Evolutionary conservation across 2,888 invertebrate genomes (phyloP), one percentile per base, ranked within the genome.

Genomic region (Leucozona laternaria): DNA sequence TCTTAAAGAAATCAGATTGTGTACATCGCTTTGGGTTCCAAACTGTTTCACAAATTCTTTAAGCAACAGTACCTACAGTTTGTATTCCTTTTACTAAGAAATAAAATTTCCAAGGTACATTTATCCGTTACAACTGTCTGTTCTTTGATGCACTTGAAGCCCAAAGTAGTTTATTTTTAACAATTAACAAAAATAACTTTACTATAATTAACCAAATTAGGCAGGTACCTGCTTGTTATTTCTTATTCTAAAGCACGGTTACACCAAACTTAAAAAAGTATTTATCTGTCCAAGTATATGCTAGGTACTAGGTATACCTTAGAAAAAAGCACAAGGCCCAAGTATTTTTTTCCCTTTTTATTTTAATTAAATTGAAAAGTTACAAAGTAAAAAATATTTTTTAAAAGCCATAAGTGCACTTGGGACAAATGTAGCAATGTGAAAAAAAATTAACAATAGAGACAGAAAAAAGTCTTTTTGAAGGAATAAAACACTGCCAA

Each of bases 381-480:
- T 77, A 73, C 81, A 68, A 68, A 81, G 72, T 55, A 58, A 75
- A 80, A 80, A 66, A 60, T 60, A 72, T 73, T 79, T 83, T 85
- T 58, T 72, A 60, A 77, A 76, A 85, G 68, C 85, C 77, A 68
- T 85, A 85, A 85, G 85, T 85, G 85, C 85, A 85, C 85, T 81
- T 85, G 85, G 81, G 85, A 81, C 77, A 85, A 77, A 81, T 76
- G 64, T 79, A 71, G 66, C 72, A 76, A 70, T 25, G 50, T 62
- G n/a, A n/a, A 71, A 60, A 58, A 60, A 71, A 57, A 20, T 15
- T 40, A 22, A 77, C 77, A 82, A 43, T 64, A 84, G 55, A 62
- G 31, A 70, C 70, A 71, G 75, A 79, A 80, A 80, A 85, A 77
- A 66, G 17, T 79, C 66, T 80, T 80, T 77, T 85, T 85, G 77